These are phyloP conservation scores for Balanococcus diminutus DNA, from an alignment of 2,888 invertebrate species.

Conservation along the genomic window DNA sequence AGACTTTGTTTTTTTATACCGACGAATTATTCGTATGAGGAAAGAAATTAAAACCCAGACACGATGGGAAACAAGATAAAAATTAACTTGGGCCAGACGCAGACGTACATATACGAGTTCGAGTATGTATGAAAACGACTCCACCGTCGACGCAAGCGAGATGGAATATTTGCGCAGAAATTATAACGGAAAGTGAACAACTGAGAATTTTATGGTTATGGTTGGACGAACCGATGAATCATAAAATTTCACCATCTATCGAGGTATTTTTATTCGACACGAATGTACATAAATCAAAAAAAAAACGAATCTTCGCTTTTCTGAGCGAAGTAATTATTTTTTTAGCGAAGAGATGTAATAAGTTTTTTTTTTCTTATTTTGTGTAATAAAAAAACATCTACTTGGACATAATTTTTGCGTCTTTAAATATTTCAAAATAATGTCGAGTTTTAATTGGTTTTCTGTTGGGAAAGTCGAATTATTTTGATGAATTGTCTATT, in stretches of 20 bases:
- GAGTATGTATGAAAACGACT: background rate
- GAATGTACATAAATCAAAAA: background rate
- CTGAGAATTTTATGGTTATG: background rate
- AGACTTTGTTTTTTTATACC: background rate
- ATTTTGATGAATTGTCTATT: no score
- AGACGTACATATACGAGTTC: no score
- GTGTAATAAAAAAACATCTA: no score
- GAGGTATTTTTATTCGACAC: background rate
- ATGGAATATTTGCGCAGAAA: background rate
- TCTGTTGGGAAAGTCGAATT: no score
- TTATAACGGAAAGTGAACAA: constrained; percentile 2
- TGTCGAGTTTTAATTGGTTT: no score
- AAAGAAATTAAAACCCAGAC: background rate
- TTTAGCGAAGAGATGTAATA: background rate
- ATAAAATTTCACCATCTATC: constrained; percentile 4
- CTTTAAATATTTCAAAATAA: no score
- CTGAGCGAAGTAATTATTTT: background rate
- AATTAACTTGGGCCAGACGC: background rate
- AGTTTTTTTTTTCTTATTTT: background rate
- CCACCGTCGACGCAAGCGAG: background rate
- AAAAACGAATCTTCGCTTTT: background rate
- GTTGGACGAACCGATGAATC: background rate
- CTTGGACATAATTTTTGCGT: no score
- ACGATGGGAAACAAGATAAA: background rate
- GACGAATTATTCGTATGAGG: background rate